phyloP scores from a whole-genome alignment of 2,113 vertebrate genomes.

The Asarcornis scutulata region DNA sequence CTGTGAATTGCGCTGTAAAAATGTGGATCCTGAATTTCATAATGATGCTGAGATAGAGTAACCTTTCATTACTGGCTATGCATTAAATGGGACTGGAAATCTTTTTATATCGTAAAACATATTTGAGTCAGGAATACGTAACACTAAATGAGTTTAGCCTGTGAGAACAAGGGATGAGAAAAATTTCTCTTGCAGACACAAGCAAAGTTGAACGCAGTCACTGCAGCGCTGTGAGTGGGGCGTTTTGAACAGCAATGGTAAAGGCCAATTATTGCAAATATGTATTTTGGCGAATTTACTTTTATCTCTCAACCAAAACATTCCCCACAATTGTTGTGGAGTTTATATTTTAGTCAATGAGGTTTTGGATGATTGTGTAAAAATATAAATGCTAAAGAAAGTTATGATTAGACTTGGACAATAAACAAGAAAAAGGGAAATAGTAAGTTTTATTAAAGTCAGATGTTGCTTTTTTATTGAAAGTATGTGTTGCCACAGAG shows the following conservation, averaged over 20 bases:
- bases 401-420: constrained; percentile 72
- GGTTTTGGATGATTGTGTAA: constrained; percentile 72
- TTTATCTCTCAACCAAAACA: constrained; percentile 73
- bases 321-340: constrained; percentile 70
- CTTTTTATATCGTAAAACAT: neutral
- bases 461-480: constrained; percentile 41
- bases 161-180: constrained; percentile 45
- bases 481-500: constrained; percentile 6
- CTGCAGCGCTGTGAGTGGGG: constrained; percentile 21
- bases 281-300: constrained; percentile 58
- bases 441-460: constrained; percentile 66
- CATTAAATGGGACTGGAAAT: neutral
- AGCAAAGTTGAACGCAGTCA: constrained; percentile 15
- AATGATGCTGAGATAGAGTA: neutral
- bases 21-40: neutral
- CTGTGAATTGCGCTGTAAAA: neutral
- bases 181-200: neutral
- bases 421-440: constrained; percentile 70
- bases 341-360: constrained; percentile 70
- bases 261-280: constrained; percentile 65
- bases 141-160: constrained; percentile 32
- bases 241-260: constrained; percentile 51
- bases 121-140: neutral
- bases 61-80: neutral
- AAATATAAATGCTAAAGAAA: constrained; percentile 72